phyloP scores from a whole-genome alignment of 2,113 vertebrate genomes.

The Mobula birostris region DNA sequence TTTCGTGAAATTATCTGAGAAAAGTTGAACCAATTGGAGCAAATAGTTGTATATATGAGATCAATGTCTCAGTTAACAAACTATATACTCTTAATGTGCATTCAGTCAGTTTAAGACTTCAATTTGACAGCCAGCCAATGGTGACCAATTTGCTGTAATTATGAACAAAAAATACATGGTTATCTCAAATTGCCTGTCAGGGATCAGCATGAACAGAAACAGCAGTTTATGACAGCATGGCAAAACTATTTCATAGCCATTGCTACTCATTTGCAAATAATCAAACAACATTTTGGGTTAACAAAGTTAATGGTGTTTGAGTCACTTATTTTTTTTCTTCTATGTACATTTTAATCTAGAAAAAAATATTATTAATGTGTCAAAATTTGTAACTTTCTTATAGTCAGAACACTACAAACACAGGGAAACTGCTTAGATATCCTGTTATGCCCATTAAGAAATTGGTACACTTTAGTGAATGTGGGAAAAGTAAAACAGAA shows the following conservation, averaged over 20 bases:
- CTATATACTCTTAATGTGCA: neutral
- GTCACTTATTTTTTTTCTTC: neutral
- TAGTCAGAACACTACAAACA: neutral
- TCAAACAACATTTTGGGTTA: neutral
- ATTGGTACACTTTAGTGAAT: too few relatives aligned
- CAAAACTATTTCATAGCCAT: constrained; percentile 21
- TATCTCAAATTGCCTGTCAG: constrained; percentile 34
- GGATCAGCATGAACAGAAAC: constrained; percentile 22
- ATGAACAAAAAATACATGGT: constrained; percentile 29
- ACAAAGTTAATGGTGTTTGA: neutral
- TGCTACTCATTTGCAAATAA: constrained; percentile 7
- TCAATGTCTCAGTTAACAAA: constrained; percentile 13
- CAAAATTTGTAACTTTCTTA: neutral
- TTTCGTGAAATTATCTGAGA: neutral
- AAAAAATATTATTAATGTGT: neutral
- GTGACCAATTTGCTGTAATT: constrained; percentile 28
- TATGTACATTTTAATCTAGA: neutral
- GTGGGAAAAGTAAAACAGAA: too few relatives aligned
- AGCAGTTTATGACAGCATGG: constrained; percentile 21
- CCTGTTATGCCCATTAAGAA: too few relatives aligned
- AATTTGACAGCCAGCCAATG: constrained; percentile 30
- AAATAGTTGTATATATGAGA: neutral
- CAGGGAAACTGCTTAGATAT: neutral
- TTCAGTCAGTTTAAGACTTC: constrained; percentile 12
- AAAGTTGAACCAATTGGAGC: neutral